Evolutionary conservation across 2,888 invertebrate genomes (phyloP).

Genomic region (Zygogramma bicolorata): DNA sequence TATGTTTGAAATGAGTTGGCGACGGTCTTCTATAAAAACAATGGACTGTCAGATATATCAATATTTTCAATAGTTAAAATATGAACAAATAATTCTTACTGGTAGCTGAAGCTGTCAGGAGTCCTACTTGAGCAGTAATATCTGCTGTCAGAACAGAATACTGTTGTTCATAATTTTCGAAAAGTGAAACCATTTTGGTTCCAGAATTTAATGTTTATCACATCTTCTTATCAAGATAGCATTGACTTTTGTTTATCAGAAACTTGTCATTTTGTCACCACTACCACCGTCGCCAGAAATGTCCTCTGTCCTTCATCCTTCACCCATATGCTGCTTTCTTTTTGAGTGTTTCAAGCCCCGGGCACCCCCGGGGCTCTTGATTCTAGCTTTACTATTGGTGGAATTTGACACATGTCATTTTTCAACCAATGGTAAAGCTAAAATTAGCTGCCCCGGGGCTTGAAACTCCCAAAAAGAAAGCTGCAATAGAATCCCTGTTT

Average conservation of each 20-base stretch:
- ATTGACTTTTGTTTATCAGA: not conserved
- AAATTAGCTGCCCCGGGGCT: too few relatives aligned
- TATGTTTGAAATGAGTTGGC: constrained; percentile 77
- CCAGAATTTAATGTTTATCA: constrained; percentile 31
- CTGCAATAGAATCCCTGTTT: too few relatives aligned
- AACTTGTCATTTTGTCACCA: not conserved
- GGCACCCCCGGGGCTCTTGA: too few relatives aligned
- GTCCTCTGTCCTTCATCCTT: too few relatives aligned
- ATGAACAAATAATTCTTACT: constrained; percentile 58
- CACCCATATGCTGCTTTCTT: too few relatives aligned
- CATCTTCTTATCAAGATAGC: constrained; percentile 20
- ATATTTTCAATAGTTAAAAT: constrained; percentile 1
- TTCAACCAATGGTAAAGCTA: too few relatives aligned
- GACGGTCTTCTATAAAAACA: constrained; percentile 73
- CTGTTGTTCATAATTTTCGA: constrained; percentile 94
- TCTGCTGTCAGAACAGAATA: constrained; percentile 94
- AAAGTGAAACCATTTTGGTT: constrained; percentile 77
- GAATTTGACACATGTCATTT: too few relatives aligned
- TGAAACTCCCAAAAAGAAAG: too few relatives aligned
- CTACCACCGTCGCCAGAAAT: too few relatives aligned
- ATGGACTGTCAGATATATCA: not conserved
- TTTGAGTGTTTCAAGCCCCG: too few relatives aligned
- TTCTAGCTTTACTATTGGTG: too few relatives aligned
- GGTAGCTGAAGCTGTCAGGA: constrained; percentile 70
- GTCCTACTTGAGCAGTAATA: constrained; percentile 90